These are phyloP conservation scores for Labroides dimidiatus DNA, from an alignment of 2,797 vertebrate species.

Conservation along the genomic window DNA sequence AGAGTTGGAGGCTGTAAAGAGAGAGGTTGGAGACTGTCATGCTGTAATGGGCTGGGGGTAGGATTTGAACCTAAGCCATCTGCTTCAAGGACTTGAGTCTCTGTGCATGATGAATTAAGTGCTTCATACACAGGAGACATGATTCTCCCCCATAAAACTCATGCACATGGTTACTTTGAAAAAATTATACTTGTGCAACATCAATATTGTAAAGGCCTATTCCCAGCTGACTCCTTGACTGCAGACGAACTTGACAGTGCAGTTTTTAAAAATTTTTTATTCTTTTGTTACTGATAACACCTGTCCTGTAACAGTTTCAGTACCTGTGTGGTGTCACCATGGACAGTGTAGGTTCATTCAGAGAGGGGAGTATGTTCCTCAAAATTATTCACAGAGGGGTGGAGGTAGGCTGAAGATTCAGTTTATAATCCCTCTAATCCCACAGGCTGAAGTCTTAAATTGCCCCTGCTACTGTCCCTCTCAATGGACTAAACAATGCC, in stretches of 20 bases:
- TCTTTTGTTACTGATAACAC: neutral
- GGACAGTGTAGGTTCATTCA: conserved; percentile 7
- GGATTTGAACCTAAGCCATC: too few relatives aligned
- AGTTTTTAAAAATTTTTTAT: neutral
- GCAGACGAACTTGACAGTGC: conserved; percentile 1
- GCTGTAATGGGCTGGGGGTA: too few relatives aligned
- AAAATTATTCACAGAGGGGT: conserved; percentile 58
- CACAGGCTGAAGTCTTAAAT: conserved; percentile 78
- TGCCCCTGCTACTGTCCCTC: conserved; percentile 65
- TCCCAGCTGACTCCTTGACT: neutral
- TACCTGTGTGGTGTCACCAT: neutral
- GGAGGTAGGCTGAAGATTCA: conserved; percentile 70
- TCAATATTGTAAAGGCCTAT: neutral
- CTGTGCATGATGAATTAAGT: too few relatives aligned
- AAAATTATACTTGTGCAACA: neutral
- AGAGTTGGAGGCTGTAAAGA: too few relatives aligned
- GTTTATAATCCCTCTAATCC: conserved; percentile 86
- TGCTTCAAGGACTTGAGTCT: too few relatives aligned
- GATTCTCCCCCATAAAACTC: neutral
- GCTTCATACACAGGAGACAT: too few relatives aligned
- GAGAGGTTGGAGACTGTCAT: too few relatives aligned
- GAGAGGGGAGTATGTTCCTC: conserved; percentile 51
- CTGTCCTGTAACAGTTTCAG: neutral
- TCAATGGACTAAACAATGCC: conserved; percentile 58
- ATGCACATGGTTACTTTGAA: neutral